Evolutionary conservation across 1,140 invertebrate species (phyloP).

Genomic region (Phymastichus coffea): DNA sequence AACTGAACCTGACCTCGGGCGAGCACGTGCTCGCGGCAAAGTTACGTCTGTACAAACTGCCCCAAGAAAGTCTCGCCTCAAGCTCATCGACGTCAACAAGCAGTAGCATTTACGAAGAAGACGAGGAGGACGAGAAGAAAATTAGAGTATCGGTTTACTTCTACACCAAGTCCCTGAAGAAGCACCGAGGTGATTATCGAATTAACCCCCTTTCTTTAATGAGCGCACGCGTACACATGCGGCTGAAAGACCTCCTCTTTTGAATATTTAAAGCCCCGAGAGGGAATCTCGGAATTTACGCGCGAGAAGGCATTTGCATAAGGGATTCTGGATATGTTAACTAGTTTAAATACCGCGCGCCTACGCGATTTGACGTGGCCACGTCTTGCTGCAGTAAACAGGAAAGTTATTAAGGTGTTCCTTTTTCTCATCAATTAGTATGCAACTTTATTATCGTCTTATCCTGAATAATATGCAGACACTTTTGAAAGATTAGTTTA

Average conservation of each 20-base stretch:
- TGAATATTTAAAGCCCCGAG: no score
- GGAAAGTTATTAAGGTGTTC: no score
- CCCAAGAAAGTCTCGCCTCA: slow-evolving; percentile 47
- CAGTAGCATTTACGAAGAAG: slow-evolving; percentile 37
- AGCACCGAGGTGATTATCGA: slow-evolving; percentile 46
- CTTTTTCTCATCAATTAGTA: no score
- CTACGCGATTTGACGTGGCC: neutral
- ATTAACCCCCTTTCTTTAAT: neutral
- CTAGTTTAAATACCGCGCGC: neutral
- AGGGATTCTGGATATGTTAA: no score
- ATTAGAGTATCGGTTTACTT: slow-evolving; percentile 64
- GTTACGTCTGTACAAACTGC: slow-evolving; percentile 58
- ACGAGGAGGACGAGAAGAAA: slow-evolving; percentile 58
- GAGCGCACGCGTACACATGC: no score
- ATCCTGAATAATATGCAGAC: no score
- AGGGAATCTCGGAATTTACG: no score
- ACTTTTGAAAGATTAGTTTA: no score
- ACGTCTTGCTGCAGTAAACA: neutral
- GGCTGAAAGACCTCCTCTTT: no score
- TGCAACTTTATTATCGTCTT: no score
- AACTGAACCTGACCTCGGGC: slow-evolving; percentile 54
- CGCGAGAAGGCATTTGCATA: no score
- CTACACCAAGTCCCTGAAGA: slow-evolving; percentile 62
- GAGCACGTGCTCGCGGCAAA: slow-evolving; percentile 59
- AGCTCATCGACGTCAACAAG: slow-evolving; percentile 1